phyloP scores from a whole-genome alignment of 2,113 vertebrate species.

The Aphyosemion australe region DNA sequence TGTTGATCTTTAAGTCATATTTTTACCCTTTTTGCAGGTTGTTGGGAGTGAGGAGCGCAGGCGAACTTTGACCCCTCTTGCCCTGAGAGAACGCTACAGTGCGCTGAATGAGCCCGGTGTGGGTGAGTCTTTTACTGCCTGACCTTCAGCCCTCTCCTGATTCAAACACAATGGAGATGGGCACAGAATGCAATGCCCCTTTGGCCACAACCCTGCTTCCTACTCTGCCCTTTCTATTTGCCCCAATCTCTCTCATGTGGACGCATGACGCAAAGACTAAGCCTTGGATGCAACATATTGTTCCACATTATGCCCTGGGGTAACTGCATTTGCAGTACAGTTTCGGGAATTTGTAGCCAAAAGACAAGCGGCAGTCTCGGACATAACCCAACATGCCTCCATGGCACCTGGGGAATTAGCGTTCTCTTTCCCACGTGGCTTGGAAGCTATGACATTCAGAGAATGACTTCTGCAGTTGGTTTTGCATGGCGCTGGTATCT shows the following conservation, averaged over 20 bases:
- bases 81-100: constrained; percentile 91
- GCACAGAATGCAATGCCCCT: constrained; percentile 67
- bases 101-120: constrained; percentile 86
- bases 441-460: constrained; percentile 51
- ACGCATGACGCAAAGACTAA: constrained; percentile 78
- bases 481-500: constrained; percentile 79
- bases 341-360: constrained; percentile 41
- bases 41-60: constrained; percentile 86
- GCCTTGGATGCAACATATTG: constrained; percentile 77
- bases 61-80: constrained; percentile 89
- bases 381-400: constrained; percentile 45
- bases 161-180: constrained; percentile 41
- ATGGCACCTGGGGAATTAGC: constrained; percentile 36
- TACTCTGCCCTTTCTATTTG: constrained; percentile 19
- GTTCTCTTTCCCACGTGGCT: constrained; percentile 48
- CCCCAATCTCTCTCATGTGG: constrained; percentile 54
- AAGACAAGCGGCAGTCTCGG: constrained; percentile 21
- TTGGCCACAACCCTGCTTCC: constrained; percentile 59
- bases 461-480: constrained; percentile 70
- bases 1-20: not conserved
- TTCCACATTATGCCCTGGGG: constrained; percentile 54
- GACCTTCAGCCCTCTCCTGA: constrained; percentile 47
- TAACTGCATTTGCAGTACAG: constrained; percentile 53
- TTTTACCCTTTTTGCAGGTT: constrained; percentile 73
- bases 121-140: constrained; percentile 78